Evolutionary conservation across 1,140 invertebrate genomes (phyloP), one percentile per base, ranked within the genome.

Genomic region (Drosophila bifasciata): DNA sequence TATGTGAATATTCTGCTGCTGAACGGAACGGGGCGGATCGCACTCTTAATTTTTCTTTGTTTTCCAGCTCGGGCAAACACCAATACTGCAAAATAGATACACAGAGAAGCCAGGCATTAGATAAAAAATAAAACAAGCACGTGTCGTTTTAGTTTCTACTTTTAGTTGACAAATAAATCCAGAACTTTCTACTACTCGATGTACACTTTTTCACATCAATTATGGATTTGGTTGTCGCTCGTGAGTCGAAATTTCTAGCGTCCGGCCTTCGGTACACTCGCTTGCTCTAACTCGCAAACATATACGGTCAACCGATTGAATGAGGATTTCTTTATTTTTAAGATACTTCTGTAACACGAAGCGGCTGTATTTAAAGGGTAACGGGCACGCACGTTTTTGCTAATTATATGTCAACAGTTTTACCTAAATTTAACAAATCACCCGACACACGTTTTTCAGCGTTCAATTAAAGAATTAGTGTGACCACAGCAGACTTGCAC

Each of bases 211-310:
- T 61, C 50, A 60, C 63, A 79, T 79, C 49, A 84, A 66, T 74
- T 83, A 75, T 84, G 52, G 45, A 84, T 79, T 80, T 61, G 11
- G 41, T 67, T 61, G 53, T 61, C 41, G 41, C 45, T 52, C 53
- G 25, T 41, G 44, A 68, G 41, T 57, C 32, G 67, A 70, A 70
- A 70, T 70, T 70, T 70, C 67, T 70, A 70, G 67, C 53, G 66
- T 70, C 64, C 67, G 67, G 67, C 64, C 64, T 69, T 70, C 67
- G 16, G 11, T 67, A 6, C 17, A 43, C 66, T 69, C 32, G 19
- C 17, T 59, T 40, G 25, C 51, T 55, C 53, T 9, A 36, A 28
- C 17, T 53, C 32, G 16, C 21, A 39, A 45, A 21, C 21, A 67
- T 28, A 36, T 13, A 36, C 13, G n/a, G n/a, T 36, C 13, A 41